A percentile compares a stretch with the other conserved stretches of the same genome.
phyloP scores from a whole-genome alignment of 2,888 invertebrate species.

The Rugalucina vietnamica region DNA sequence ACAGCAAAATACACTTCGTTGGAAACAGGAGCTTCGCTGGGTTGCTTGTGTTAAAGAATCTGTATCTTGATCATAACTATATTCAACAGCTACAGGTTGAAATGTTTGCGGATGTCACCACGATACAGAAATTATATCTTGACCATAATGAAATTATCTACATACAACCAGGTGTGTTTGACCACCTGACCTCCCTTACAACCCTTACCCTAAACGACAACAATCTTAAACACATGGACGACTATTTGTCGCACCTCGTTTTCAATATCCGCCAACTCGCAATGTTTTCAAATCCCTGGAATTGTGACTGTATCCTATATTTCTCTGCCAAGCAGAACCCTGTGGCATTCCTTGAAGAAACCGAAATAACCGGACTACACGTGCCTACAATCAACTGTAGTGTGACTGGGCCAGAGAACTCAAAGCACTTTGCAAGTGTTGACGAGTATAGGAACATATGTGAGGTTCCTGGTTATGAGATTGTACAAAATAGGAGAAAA shows the following conservation, averaged over 20 bases:
- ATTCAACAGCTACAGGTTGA: slow-evolving; percentile 54
- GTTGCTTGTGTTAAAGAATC: slow-evolving; percentile 51
- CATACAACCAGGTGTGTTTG: slow-evolving; percentile 62
- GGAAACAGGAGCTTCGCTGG: slow-evolving; percentile 71
- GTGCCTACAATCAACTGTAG: slow-evolving; percentile 18
- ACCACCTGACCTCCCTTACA: slow-evolving; percentile 55
- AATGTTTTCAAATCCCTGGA: slow-evolving; percentile 63
- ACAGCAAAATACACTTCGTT: slow-evolving; percentile 60
- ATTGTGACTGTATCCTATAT: slow-evolving; percentile 64
- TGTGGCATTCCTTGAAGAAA: slow-evolving; percentile 24
- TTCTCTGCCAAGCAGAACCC: slow-evolving; percentile 47
- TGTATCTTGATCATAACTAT: slow-evolving; percentile 52
- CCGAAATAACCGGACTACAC: neutral
- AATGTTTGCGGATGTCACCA: slow-evolving; percentile 66
- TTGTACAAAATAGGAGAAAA: neutral
- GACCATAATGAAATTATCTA: slow-evolving; percentile 62
- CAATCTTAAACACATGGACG: slow-evolving; percentile 53
- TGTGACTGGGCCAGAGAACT: slow-evolving; percentile 1
- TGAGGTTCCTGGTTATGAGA: too few relatives aligned
- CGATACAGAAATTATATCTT: slow-evolving; percentile 57
- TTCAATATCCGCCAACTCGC: slow-evolving; percentile 57
- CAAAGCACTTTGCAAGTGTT: slow-evolving; percentile 18
- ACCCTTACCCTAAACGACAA: slow-evolving; percentile 61
- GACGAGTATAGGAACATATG: slow-evolving; percentile 31
- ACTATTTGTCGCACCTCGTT: slow-evolving; percentile 54